A percentile compares a stretch with the other conserved stretches of the same genome.
Evolutionary conservation across 1,140 invertebrate species (phyloP).

Genomic region (Drosophila triauraria): DNA sequence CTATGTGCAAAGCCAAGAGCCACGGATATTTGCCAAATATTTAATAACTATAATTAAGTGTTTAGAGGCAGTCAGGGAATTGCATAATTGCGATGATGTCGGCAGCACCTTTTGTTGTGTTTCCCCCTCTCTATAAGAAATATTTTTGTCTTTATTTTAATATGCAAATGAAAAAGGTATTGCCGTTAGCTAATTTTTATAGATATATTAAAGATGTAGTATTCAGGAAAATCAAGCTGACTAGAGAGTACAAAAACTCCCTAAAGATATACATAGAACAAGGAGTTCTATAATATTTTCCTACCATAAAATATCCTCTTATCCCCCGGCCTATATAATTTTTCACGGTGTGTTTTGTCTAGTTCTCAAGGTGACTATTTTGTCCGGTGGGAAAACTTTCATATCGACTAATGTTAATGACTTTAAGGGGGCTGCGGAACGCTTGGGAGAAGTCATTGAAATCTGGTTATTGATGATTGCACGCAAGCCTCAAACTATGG

Average conservation of each 20-base stretch:
- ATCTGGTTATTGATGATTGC: constrained; percentile 52
- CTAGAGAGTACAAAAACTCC: no score
- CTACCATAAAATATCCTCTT: not conserved
- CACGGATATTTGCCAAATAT: constrained; percentile 58
- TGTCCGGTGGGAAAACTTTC: constrained; percentile 44
- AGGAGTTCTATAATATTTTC: not conserved
- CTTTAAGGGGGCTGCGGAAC: constrained; percentile 25
- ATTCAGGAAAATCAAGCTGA: no score
- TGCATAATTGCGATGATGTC: constrained; percentile 32
- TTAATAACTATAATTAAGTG: constrained; percentile 71
- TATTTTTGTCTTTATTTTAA: no score
- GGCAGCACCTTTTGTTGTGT: no score
- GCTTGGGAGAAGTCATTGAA: constrained; percentile 40
- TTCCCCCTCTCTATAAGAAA: no score
- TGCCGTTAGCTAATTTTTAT: not conserved
- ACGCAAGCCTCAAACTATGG: constrained; percentile 29
- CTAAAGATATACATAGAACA: no score
- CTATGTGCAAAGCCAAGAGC: constrained; percentile 46
- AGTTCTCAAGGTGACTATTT: constrained; percentile 35
- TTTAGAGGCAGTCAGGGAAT: constrained; percentile 38
- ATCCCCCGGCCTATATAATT: not conserved
- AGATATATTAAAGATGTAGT: no score
- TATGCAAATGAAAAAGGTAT: not conserved
- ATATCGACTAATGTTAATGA: constrained; percentile 41
- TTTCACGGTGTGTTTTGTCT: not conserved